A percentile compares a stretch with the other conserved stretches of the same genome.
phyloP scores from a whole-genome alignment of 2,888 invertebrate species.

The Hanleya hanleyi region DNA sequence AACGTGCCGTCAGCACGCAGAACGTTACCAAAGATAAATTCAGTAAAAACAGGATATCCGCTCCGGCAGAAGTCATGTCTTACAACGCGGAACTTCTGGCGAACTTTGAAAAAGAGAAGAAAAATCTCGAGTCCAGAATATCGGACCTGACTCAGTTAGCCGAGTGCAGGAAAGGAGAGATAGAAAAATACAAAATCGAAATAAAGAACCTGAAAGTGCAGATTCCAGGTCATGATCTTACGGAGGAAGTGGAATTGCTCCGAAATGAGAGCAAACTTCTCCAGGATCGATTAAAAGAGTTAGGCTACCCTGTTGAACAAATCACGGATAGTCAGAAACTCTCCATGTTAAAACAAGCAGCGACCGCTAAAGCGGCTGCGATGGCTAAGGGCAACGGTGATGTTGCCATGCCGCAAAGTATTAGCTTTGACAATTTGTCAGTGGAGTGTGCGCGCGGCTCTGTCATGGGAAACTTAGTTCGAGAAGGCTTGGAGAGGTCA shows the following conservation, averaged over 20 bases:
- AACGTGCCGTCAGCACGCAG: constrained; percentile 70
- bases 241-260: constrained; percentile 69
- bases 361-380: constrained; percentile 1
- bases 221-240: constrained; percentile 49
- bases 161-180: constrained; percentile 74
- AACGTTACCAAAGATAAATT: constrained; percentile 67
- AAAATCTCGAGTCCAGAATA: constrained; percentile 71
- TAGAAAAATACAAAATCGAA: constrained; percentile 74
- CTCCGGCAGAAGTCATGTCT: constrained; percentile 70
- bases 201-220: constrained; percentile 71
- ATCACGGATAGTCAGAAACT: constrained; percentile 74
- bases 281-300: constrained; percentile 69
- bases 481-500: constrained; percentile 27
- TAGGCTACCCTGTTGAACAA: constrained; percentile 72
- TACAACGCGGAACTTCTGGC: constrained; percentile 72
- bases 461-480: not conserved
- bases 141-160: constrained; percentile 74
- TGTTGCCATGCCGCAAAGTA: constrained; percentile 44
- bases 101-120: constrained; percentile 73
- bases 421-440: constrained; percentile 64
- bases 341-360: constrained; percentile 61
- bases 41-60: constrained; percentile 61
- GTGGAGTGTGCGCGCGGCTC: constrained; percentile 45
- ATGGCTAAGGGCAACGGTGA: constrained; percentile 13
- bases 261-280: constrained; percentile 71